These are phyloP conservation scores for Homarus americanus DNA, from an alignment of 1,140 invertebrate species.

Conservation along the genomic window DNA sequence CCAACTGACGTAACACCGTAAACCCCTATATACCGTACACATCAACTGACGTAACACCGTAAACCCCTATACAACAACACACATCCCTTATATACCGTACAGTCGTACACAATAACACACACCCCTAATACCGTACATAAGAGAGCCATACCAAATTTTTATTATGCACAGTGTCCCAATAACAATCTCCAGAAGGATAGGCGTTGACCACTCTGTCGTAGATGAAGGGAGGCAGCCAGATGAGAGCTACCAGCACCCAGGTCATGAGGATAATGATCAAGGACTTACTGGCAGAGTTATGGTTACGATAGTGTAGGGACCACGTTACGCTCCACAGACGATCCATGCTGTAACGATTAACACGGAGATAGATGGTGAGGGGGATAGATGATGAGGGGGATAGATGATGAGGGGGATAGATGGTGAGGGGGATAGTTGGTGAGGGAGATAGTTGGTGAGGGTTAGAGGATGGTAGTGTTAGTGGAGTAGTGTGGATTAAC, in stretches of 20 bases:
- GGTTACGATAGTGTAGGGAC: conserved; percentile 77
- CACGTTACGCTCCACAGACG: conserved; percentile 78
- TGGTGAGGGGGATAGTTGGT: too few relatives aligned
- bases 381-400: too few relatives aligned
- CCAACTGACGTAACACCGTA: too few relatives aligned
- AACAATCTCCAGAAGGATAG: conserved; percentile 75
- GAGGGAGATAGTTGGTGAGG: too few relatives aligned
- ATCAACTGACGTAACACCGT: too few relatives aligned
- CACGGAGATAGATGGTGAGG: too few relatives aligned
- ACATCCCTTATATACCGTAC: too few relatives aligned
- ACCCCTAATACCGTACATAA: too few relatives aligned
- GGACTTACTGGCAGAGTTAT: conserved; percentile 77
- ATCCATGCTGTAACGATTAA: conserved; percentile 75
- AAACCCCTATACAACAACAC: too few relatives aligned
- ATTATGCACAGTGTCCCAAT: conserved; percentile 78
- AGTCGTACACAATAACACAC: neutral
- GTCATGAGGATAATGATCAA: conserved; percentile 75
- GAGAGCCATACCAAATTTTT: conserved; percentile 76
- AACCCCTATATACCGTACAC: too few relatives aligned
- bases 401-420: neutral
- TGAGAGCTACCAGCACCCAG: conserved; percentile 76
- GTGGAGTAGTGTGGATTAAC: too few relatives aligned
- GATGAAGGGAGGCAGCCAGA: conserved; percentile 77
- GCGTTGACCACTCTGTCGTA: conserved; percentile 76
- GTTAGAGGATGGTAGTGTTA: too few relatives aligned